Conservation (phyloP, 2,888 invertebrate species). For the Scaptomyza cyrtandrae region DNA sequence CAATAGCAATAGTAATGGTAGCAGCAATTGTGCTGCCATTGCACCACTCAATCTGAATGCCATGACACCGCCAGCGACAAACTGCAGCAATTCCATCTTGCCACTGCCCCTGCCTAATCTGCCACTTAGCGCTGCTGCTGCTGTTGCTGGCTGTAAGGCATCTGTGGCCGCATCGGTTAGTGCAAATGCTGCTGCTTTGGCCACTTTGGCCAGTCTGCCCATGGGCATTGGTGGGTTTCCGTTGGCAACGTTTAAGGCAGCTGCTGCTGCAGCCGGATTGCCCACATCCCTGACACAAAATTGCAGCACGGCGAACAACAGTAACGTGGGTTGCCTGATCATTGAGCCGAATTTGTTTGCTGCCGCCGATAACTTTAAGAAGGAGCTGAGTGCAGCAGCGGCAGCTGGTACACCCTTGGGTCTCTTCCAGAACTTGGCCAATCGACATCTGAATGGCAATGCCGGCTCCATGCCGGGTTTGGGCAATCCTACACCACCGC, state of each 20-base stretch:
- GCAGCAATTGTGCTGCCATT: slow-evolving; percentile 66
- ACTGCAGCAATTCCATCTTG: slow-evolving; percentile 48
- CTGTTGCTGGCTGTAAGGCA: slow-evolving; percentile 35
- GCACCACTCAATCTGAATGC: slow-evolving; percentile 57
- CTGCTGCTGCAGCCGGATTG: slow-evolving; percentile 63
- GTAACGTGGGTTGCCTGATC: slow-evolving; percentile 79
- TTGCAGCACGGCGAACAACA: slow-evolving; percentile 58
- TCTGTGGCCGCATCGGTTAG: slow-evolving; percentile 42
- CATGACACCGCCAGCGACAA: slow-evolving; percentile 51
- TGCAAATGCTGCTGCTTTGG: slow-evolving; percentile 55
- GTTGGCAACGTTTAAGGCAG: slow-evolving; percentile 70
- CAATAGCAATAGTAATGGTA: slow-evolving; percentile 62
- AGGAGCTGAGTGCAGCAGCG: slow-evolving; percentile 76
- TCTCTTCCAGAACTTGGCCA: slow-evolving; percentile 76
- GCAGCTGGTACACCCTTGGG: slow-evolving; percentile 74
- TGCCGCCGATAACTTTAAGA: slow-evolving; percentile 81
- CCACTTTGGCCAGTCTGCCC: slow-evolving; percentile 57
- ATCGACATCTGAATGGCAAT: slow-evolving; percentile 58
- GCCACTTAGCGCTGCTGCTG: slow-evolving; percentile 47
- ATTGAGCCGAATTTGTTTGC: slow-evolving; percentile 81
- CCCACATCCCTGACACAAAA: slow-evolving; percentile 71
- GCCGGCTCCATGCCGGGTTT: slow-evolving; percentile 13
- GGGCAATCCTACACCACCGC: slow-evolving; percentile 62
- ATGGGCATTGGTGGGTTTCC: slow-evolving; percentile 66
- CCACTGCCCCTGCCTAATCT: slow-evolving; percentile 66